A percentile compares a stretch with the other conserved stretches of the same genome.
Evolutionary conservation across 2,888 invertebrate genomes (phyloP).

Genomic region (Ophion slaviceki): DNA sequence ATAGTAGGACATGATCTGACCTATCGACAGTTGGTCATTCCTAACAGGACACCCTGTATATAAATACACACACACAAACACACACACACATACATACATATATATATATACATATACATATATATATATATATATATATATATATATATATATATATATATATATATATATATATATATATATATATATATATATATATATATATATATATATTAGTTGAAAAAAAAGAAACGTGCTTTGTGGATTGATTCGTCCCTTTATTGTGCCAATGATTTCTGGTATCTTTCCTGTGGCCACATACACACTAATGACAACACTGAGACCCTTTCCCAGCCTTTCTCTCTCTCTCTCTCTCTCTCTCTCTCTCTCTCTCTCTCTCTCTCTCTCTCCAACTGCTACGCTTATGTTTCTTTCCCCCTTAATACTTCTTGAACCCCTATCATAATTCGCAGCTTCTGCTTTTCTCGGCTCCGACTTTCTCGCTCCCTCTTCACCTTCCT

Average conservation of each 20-base stretch:
- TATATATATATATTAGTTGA: not conserved
- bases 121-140: no score
- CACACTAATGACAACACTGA: constrained; percentile 58
- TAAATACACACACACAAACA: no score
- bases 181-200: no score
- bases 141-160: no score
- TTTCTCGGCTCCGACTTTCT: constrained; percentile 69
- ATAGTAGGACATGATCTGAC: no score
- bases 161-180: no score
- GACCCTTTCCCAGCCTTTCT: constrained; percentile 33
- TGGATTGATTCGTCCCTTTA: constrained; percentile 49
- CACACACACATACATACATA: no score
- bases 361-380: constrained; percentile 27
- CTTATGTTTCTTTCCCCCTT: constrained; percentile 49
- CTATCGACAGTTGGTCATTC: no score
- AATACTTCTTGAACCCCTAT: constrained; percentile 77
- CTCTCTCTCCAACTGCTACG: constrained; percentile 9
- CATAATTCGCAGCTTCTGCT: constrained; percentile 82
- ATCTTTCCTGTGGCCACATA: constrained; percentile 33
- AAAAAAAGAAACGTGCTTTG: constrained; percentile 70
- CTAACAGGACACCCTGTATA: no score
- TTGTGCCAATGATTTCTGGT: constrained; percentile 36
- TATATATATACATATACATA: no score
- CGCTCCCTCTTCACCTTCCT: constrained; percentile 31
- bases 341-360: constrained; percentile 38